Percentiles rank a stretch among this genome's conserved stretches.
Conservation (phyloP, 2,113 vertebrate species). For the Mixornis gularis region DNA sequence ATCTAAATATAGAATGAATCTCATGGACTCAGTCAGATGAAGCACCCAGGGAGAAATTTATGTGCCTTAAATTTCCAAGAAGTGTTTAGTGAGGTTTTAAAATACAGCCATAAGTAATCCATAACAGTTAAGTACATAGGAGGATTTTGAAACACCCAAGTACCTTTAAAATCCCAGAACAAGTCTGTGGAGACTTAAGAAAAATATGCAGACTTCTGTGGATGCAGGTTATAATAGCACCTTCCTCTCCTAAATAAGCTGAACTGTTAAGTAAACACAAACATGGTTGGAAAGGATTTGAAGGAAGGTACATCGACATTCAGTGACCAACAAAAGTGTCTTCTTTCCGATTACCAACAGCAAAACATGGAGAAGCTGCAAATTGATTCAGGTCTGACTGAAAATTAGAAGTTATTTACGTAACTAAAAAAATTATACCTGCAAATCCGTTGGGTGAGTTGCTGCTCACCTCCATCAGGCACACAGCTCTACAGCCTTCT, state of each 20-base stretch:
- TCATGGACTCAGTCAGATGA: not conserved
- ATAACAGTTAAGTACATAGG: not conserved
- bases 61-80: not conserved
- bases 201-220: not conserved
- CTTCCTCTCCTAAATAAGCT: not conserved
- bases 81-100: not conserved
- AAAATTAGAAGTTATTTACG: not conserved
- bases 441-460: not conserved
- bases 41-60: not conserved
- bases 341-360: not conserved
- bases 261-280: not conserved
- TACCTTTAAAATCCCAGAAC: not conserved
- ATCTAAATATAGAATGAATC: not conserved
- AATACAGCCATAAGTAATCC: not conserved
- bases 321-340: not conserved
- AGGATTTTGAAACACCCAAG: not conserved
- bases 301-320: not conserved
- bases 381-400: not conserved
- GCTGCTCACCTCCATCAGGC: not conserved
- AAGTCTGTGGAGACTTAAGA: not conserved
- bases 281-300: not conserved
- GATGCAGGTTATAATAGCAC: not conserved
- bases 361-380: not conserved
- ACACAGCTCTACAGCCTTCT: not conserved
- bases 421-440: not conserved